Evolutionary conservation across 2,888 invertebrate species (phyloP), one percentile per base, ranked within the genome.

Genomic region (Nymphalis polychloros): DNA sequence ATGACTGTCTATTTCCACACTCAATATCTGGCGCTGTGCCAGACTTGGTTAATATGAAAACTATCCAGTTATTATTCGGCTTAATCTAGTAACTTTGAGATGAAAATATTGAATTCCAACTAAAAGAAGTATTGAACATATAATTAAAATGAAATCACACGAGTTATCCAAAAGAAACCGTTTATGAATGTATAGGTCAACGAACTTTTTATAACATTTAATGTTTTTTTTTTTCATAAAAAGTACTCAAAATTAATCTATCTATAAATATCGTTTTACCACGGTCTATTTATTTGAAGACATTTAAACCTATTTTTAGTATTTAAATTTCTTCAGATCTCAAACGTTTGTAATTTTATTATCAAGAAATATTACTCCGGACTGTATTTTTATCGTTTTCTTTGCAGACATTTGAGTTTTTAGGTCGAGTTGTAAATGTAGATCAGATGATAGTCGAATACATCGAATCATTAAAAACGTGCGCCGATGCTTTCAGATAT

Each of bases 1-100:
- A 86, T 86, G 84, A 78, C 78, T 78, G 75, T 79, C 82, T 85
- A 84, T 85, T 85, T 84, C 80, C 71, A 77, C 75, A 78, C 78
- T 57, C 64, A 67, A 69, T 71, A 68, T n/a, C 75, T 86, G 86
- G 86, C 82, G 41, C n/a, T n/a, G 6, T 23, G 81, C 86, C 86
- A 86, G 75, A 55, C 66, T 68, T 69, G 19, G n/a, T n/a, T 41
- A 57, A 57, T 19, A 19, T 57, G 41, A 35, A 19, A 41, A n/a
- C n/a, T 49, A 49, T 41, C 41, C 41, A 57, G 8, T 57, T 41
- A 41, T 49, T 31, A 57, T 19, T n/a, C 57, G 23, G 35, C 35
- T 57, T 57, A 8, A 57, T 57, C 35, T 8, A 41, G 57, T 41
- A 27, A 19, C 20, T 27, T 50, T 50, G 41, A 41, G 13, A 55